Evolutionary conservation across 2,888 invertebrate genomes (phyloP), one percentile per base, ranked within the genome.

Genomic region (Charanyca ferruginea): DNA sequence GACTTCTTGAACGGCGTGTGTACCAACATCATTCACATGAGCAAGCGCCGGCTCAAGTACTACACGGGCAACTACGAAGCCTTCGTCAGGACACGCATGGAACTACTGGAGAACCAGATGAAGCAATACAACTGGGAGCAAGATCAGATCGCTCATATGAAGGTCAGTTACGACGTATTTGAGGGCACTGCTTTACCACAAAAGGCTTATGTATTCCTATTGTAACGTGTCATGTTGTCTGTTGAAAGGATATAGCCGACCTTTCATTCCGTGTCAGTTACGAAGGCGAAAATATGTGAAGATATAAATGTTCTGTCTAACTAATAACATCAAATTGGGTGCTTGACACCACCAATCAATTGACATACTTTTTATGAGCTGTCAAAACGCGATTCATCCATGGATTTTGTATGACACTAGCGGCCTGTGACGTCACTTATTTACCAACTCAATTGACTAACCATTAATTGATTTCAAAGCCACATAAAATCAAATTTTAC

Each of bases 71-170:
- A 99, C 95, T 99, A 99, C 91, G 99, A 99, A 91, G 98, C 98
- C 1, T 99, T 99, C 89, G 97, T 98, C 9, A 97, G 98, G 80
- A 99, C 99, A 0, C 96, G 99, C 73, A 96, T 98, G 96, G 99
- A 99, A 90, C 95, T 99, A 83, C 95, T 99, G 74, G 99, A 99
- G 93, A 99, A 99, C 93, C 99, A 99, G 95, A 98, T 98, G 97
- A 99, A 99, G 91, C 98, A 99, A 88, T 99, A 99, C 94, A 99
- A 99, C 87, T 99, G 99, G 99, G 99, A 99, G 93, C 99, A 99
- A 91, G 99, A 99, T 93, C 99, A 99, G 94, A 99, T 99, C 76
- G 96, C 98, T 70, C 99, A 99, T 88, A 99, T 99, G 99, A 99
- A 99, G 97, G 98, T 97, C 38, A 38, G 38, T 38, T 6, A 41